These are phyloP conservation scores for Pseudomyrmex flavicornis DNA, from an alignment of 1,140 invertebrate species.

Conservation along the genomic window DNA sequence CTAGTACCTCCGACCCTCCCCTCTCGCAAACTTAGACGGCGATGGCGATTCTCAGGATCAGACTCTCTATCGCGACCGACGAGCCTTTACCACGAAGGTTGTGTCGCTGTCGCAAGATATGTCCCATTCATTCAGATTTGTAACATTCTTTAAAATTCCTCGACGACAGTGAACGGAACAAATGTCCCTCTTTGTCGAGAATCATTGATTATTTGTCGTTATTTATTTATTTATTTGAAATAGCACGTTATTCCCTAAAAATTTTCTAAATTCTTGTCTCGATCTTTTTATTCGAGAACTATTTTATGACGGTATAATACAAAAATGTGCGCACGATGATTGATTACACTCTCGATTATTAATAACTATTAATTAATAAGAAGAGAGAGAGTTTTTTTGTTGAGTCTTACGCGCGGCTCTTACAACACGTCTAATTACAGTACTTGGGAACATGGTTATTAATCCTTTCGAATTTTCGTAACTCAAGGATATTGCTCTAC, in stretches of 20 bases:
- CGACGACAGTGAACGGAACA: neutral
- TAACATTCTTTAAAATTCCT: neutral
- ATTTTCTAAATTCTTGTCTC: no score
- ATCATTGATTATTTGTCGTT: no score
- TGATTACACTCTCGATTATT: neutral
- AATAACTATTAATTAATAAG: neutral
- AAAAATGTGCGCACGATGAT: no score
- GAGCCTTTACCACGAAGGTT: conserved; percentile 21
- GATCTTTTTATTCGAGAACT: no score
- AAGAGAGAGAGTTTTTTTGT: conserved; percentile 12
- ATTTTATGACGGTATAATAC: no score
- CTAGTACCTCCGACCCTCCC: conserved; percentile 30
- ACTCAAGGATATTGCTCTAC: conserved; percentile 10
- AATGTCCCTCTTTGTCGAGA: neutral
- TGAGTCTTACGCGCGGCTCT: neutral
- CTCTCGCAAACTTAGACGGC: conserved; percentile 14
- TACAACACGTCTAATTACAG: conserved; percentile 28
- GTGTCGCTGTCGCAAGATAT: neutral
- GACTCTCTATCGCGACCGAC: conserved; percentile 21
- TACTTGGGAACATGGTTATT: conserved; percentile 10
- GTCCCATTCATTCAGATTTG: neutral
- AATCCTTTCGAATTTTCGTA: conserved; percentile 29
- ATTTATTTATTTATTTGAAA: no score
- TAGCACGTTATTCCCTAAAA: no score
- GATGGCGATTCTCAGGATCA: conserved; percentile 52